These are phyloP conservation scores for Torymus tubicola DNA, from an alignment of 2,888 invertebrate species.

Conservation along the genomic window DNA sequence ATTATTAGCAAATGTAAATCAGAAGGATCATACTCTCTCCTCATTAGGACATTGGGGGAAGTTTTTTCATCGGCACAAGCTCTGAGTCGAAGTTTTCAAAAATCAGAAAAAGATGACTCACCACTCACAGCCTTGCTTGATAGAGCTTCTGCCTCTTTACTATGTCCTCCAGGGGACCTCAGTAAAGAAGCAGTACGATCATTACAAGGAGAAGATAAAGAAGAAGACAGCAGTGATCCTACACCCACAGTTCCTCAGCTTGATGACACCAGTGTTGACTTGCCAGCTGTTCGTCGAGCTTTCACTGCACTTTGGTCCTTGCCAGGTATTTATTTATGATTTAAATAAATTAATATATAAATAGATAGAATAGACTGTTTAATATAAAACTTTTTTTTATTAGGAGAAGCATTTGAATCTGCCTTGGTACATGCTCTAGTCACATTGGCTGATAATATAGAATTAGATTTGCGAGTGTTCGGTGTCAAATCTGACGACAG, in stretches of 20 bases:
- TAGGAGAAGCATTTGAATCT: constrained; percentile 79
- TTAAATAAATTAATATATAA: too few species aligned
- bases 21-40: constrained; percentile 82
- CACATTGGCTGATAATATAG: constrained; percentile 84
- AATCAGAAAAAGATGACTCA: constrained; percentile 75
- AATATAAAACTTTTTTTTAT: constrained; percentile 63
- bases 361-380: constrained; percentile 1
- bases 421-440: constrained; percentile 87
- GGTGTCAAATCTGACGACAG: constrained; percentile 79
- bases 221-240: constrained; percentile 85
- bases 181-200: constrained; percentile 86
- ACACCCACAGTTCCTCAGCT: constrained; percentile 72
- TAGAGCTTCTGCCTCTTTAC: constrained; percentile 76
- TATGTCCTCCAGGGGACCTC: constrained; percentile 78
- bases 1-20: constrained; percentile 86
- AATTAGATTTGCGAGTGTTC: constrained; percentile 83
- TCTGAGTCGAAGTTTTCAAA: constrained; percentile 85
- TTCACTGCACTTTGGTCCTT: constrained; percentile 79
- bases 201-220: constrained; percentile 90
- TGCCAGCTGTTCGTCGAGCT: constrained; percentile 84
- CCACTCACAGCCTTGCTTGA: constrained; percentile 78
- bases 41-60: constrained; percentile 87
- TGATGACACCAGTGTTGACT: constrained; percentile 80
- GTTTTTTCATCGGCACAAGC: constrained; percentile 85
- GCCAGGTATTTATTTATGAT: constrained; percentile 65